phyloP scores from a whole-genome alignment of 2,797 vertebrate species.

The Pyrocephalus nanus region DNA sequence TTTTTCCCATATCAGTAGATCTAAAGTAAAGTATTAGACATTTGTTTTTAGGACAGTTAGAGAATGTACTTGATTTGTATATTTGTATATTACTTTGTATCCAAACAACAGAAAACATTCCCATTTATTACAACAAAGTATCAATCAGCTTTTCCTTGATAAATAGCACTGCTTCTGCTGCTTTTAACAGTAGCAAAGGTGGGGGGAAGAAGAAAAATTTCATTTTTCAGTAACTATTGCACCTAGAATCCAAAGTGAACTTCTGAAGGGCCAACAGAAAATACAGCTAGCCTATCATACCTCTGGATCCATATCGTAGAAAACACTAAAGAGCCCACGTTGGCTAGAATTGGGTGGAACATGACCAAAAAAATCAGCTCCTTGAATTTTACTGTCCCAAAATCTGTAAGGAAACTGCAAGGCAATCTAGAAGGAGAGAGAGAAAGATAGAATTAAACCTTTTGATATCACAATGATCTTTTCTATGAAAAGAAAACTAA shows the following conservation, averaged over 20 bases:
- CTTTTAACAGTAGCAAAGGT: background rate
- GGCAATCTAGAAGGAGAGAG: conserved; percentile 80
- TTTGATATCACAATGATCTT: background rate
- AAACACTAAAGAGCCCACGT: conserved; percentile 93
- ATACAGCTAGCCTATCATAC: conserved; percentile 68
- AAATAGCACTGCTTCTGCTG: background rate
- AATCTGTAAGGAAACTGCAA: conserved; percentile 94
- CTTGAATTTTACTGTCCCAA: conserved; percentile 95
- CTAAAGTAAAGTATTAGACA: background rate
- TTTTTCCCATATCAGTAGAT: background rate
- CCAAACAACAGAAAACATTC: background rate
- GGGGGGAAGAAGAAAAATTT: background rate
- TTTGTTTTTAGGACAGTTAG: background rate
- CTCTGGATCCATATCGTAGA: conserved; percentile 96
- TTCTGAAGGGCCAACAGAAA: background rate
- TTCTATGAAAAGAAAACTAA: background rate
- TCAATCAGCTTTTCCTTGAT: background rate
- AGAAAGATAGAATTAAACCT: background rate
- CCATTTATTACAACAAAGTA: background rate
- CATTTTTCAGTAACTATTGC: background rate
- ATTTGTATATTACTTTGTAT: background rate
- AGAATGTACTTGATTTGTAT: background rate
- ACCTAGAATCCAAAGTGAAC: background rate
- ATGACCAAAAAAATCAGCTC: conserved; percentile 96
- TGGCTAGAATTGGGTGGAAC: conserved; percentile 86